Conservation (phyloP, 2,888 invertebrate genomes). For the Euphydryas editha region DNA sequence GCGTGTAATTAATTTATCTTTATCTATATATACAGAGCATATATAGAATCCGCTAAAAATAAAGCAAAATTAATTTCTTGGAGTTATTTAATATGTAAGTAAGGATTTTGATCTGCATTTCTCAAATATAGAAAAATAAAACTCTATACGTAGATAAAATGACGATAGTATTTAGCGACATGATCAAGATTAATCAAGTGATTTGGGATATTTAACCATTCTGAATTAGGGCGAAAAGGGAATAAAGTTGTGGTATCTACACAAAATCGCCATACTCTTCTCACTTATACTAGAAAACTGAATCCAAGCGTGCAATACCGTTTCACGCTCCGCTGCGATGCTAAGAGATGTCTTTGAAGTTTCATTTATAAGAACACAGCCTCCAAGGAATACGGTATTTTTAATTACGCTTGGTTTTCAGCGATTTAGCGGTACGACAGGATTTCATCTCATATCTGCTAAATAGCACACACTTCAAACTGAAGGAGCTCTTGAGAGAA, state of each 20-base stretch:
- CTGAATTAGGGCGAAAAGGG: too few species aligned
- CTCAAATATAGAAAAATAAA: too few species aligned
- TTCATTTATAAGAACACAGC: constrained; percentile 46
- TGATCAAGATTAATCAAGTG: too few species aligned
- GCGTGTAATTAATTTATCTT: background rate
- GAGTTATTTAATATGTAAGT: too few species aligned
- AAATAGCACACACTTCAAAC: background rate
- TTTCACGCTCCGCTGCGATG: constrained; percentile 43
- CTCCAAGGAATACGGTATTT: constrained; percentile 24
- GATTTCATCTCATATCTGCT: constrained; percentile 7
- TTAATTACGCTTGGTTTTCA: constrained; percentile 27
- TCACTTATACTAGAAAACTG: constrained; percentile 10
- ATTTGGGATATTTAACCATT: too few species aligned
- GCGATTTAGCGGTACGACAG: constrained; percentile 6
- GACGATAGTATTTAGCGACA: too few species aligned
- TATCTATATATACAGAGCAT: background rate
- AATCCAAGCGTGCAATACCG: constrained; percentile 42
- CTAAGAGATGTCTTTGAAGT: constrained; percentile 49
- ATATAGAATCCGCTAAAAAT: too few species aligned
- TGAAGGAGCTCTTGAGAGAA: background rate
- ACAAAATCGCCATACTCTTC: constrained; percentile 19
- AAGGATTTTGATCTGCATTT: too few species aligned
- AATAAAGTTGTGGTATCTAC: too few species aligned
- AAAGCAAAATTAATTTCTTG: too few species aligned
- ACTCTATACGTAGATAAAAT: too few species aligned